Conservation (phyloP, 2,113 vertebrate genomes). For the Leptodactylus fuscus region DNA sequence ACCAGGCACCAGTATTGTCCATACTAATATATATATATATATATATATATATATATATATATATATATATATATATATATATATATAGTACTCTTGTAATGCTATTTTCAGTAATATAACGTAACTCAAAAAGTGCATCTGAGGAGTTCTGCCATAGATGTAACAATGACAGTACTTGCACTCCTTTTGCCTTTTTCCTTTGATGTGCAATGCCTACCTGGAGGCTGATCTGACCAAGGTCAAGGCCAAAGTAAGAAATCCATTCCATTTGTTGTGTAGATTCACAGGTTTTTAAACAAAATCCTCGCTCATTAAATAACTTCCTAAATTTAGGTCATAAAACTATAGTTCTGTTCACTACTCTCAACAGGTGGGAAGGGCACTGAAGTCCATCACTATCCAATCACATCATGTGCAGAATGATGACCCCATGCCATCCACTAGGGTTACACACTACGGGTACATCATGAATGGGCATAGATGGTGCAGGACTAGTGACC, state of each 20-base stretch:
- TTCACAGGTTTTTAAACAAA: not conserved
- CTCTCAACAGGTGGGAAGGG: constrained; percentile 11
- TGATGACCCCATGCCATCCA: not conserved
- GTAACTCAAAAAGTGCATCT: not conserved
- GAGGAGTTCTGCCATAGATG: not conserved
- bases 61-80: too few relatives aligned
- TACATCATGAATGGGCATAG: not conserved
- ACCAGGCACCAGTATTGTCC: too few relatives aligned
- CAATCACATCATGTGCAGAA: not conserved
- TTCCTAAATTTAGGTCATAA: not conserved
- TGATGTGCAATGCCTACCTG: not conserved
- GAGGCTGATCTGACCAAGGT: constrained; percentile 1
- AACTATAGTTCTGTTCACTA: not conserved
- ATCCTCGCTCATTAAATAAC: not conserved
- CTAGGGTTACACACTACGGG: not conserved
- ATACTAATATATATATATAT: too few relatives aligned
- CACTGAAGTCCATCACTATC: not conserved
- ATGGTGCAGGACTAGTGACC: not conserved
- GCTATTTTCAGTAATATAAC: too few relatives aligned
- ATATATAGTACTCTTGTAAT: too few relatives aligned
- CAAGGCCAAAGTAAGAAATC: constrained; percentile 1
- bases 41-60: too few relatives aligned
- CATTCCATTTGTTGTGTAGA: constrained; percentile 7
- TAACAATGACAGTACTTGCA: not conserved
- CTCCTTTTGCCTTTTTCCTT: not conserved